phyloP scores from a whole-genome alignment of 2,888 invertebrate species.

The Brachypterus glaber region DNA sequence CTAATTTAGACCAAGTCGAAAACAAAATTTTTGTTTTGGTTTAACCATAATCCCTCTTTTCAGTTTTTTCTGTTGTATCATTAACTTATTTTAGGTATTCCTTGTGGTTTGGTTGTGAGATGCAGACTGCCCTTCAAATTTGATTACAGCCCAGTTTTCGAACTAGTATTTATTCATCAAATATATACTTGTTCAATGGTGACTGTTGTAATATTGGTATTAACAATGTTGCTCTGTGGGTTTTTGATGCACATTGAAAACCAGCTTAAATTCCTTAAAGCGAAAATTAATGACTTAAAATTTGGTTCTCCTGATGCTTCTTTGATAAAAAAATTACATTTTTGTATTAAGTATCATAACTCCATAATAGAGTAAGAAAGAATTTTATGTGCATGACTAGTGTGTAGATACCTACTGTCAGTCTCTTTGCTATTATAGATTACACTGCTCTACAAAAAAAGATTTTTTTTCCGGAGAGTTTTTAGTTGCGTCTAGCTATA shows the following conservation, averaged over 20 bases:
- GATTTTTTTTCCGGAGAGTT: too few species aligned
- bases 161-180: constrained; percentile 24
- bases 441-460: too few species aligned
- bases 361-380: constrained; percentile 27
- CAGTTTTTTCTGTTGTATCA: too few species aligned
- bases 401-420: too few species aligned
- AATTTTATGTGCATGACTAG: too few species aligned
- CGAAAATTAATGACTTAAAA: constrained; percentile 9
- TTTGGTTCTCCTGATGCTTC: constrained; percentile 7
- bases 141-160: constrained; percentile 23
- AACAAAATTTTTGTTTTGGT: too few species aligned
- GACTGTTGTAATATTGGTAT: constrained; percentile 23
- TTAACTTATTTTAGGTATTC: too few species aligned
- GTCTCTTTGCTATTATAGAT: too few species aligned
- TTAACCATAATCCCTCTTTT: too few species aligned
- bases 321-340: constrained; percentile 8
- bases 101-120: constrained; percentile 22
- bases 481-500: too few species aligned
- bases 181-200: constrained; percentile 25
- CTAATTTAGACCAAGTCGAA: too few species aligned
- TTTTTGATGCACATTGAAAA: constrained; percentile 24
- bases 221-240: constrained; percentile 26
- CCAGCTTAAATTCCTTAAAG: constrained; percentile 22
- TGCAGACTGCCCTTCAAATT: constrained; percentile 23
- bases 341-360: constrained; percentile 23